Percentiles rank a stretch among this genome's conserved stretches.
Conservation (phyloP, 2,113 vertebrate species). For the Eleginops maclovinus region DNA sequence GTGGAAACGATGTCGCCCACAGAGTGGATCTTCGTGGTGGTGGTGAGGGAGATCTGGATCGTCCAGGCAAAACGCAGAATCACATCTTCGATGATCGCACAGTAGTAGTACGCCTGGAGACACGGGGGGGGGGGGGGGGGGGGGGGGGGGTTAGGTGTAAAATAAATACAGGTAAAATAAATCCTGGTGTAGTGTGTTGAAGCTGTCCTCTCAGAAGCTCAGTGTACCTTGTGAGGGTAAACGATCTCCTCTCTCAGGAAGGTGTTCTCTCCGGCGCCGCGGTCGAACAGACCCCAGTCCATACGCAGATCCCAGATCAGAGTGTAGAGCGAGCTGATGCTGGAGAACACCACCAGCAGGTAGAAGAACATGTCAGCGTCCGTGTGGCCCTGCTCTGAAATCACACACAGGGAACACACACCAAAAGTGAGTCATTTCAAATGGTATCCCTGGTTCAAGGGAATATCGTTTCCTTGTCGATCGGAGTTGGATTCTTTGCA, state of each 20-base stretch:
- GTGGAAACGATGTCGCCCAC: slow-evolving; percentile 91
- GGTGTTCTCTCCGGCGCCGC: slow-evolving; percentile 96
- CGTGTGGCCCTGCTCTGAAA: slow-evolving; percentile 88
- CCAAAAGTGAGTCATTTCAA: too few species aligned
- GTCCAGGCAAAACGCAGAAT: slow-evolving; percentile 98
- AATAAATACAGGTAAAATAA: too few species aligned
- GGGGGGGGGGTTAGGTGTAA: too few species aligned
- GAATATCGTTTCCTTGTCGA: too few species aligned
- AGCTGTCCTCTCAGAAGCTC: slow-evolving; percentile 10
- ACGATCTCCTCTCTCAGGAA: slow-evolving; percentile 99
- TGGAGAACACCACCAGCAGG: slow-evolving; percentile 92
- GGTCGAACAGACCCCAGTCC: slow-evolving; percentile 99
- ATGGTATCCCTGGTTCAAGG: too few species aligned
- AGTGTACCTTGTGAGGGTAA: slow-evolving; percentile 97
- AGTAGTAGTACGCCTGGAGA: slow-evolving; percentile 97
- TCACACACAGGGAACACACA: slow-evolving; percentile 16
- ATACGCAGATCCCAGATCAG: slow-evolving; percentile 99
- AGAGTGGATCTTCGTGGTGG: slow-evolving; percentile 83
- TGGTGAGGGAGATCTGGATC: slow-evolving; percentile 91
- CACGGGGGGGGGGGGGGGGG: slow-evolving; percentile 16
- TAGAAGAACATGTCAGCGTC: slow-evolving; percentile 95
- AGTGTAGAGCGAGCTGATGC: slow-evolving; percentile 95
- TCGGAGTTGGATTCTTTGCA: too few species aligned
- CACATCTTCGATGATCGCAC: slow-evolving; percentile 95
- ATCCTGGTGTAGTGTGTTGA: neutral